These are phyloP conservation scores for Myiotriccus ornatus DNA, from an alignment of 2,797 vertebrate genomes.

Conservation along the genomic window DNA sequence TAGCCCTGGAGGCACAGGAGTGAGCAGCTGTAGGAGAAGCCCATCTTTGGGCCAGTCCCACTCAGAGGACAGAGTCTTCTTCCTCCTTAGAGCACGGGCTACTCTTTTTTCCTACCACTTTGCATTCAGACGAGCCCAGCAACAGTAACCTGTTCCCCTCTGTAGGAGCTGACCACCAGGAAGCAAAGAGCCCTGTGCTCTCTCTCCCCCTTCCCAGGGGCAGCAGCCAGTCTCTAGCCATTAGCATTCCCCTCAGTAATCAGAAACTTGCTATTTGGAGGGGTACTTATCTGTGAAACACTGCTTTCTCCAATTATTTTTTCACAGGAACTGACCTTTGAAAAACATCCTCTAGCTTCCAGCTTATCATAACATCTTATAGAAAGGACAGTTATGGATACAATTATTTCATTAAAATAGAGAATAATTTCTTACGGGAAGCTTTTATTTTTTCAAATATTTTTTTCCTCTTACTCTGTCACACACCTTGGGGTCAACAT, in stretches of 20 bases:
- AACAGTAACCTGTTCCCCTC: background rate
- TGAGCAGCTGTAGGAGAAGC: background rate
- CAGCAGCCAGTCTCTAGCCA: background rate
- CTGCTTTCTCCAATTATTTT: slow-evolving; percentile 21
- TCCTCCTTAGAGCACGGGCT: background rate
- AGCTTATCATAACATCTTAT: background rate
- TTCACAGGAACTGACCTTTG: slow-evolving; percentile 17
- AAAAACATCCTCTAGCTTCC: slow-evolving; percentile 18
- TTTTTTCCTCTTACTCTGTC: background rate
- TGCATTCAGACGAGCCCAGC: background rate
- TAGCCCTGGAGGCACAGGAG: background rate
- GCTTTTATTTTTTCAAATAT: background rate
- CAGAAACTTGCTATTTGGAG: slow-evolving; percentile 5
- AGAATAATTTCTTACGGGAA: background rate
- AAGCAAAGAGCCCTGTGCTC: background rate
- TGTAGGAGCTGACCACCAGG: background rate
- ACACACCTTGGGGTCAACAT: background rate
- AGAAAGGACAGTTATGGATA: background rate
- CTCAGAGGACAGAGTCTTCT: background rate
- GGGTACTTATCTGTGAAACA: slow-evolving; percentile 3
- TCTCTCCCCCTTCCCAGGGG: background rate
- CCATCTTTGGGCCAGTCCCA: background rate
- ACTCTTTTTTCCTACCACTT: background rate
- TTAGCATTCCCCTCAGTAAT: background rate
- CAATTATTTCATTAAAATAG: slow-evolving; percentile 3